Evolutionary conservation across 2,888 invertebrate genomes (phyloP).

Genomic region (Drosophila buzzatii): DNA sequence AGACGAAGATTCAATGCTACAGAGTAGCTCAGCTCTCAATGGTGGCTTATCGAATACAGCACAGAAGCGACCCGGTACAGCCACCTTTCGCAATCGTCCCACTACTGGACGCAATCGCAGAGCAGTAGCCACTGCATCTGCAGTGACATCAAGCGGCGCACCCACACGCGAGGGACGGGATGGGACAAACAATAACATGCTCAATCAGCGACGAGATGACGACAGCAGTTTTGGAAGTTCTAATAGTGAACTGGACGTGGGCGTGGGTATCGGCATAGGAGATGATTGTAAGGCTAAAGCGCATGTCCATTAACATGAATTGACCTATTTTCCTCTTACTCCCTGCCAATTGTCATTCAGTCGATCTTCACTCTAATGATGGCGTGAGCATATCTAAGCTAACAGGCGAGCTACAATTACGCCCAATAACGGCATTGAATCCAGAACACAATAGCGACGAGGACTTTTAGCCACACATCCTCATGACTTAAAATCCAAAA

Average conservation of each 20-base stretch:
- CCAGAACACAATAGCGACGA: constrained; percentile 84
- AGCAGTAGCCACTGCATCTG: constrained; percentile 34
- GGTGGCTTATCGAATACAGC: neutral
- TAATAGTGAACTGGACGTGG: constrained; percentile 83
- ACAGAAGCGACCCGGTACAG: constrained; percentile 71
- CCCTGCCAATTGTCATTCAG: constrained; percentile 46
- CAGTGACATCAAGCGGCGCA: constrained; percentile 1
- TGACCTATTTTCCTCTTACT: neutral
- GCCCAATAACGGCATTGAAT: constrained; percentile 83
- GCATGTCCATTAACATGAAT: neutral
- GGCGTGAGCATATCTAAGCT: constrained; percentile 84
- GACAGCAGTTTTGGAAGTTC: constrained; percentile 85
- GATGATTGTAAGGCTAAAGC: constrained; percentile 58
- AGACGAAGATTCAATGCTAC: constrained; percentile 75
- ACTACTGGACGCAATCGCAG: constrained; percentile 84
- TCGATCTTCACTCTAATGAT: constrained; percentile 84
- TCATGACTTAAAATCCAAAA: neutral
- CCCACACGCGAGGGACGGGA: constrained; percentile 12
- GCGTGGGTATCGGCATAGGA: constrained; percentile 56
- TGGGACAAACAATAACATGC: constrained; percentile 44
- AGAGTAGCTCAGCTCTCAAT: constrained; percentile 39
- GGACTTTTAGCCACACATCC: constrained; percentile 72
- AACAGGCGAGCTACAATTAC: constrained; percentile 80
- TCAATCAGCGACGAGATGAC: constrained; percentile 67
- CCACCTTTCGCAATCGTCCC: constrained; percentile 80